Evolutionary conservation across 1,140 invertebrate genomes (phyloP), one percentile per base, ranked within the genome.

Genomic region (Tachypleus tridentatus): DNA sequence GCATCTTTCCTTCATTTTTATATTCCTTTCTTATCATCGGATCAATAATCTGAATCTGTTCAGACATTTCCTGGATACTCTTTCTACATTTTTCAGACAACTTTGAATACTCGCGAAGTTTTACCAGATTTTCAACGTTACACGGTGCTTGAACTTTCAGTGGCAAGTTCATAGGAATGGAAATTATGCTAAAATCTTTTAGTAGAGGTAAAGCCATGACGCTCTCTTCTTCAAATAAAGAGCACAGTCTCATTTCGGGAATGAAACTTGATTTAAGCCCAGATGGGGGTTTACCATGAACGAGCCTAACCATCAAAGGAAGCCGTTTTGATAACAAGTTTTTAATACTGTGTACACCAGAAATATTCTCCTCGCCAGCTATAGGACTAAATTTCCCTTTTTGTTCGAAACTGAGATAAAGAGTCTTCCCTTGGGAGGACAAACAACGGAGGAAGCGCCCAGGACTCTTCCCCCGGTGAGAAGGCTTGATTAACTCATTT

Each of bases 331-430:
- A 85, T 52, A 95, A 77, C 61, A 97, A 81, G 73, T 91, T 92
- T 72, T 87, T 85, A 52, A 80, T 77, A 54, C 70, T 88, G 76
- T 93, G 91, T 9, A 94, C 91, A 5, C 92, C 92, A 73, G 89
- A 89, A 67, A 96, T 93, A 77, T 92, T 93, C 71, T 92, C 89
- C 76, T 91, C 89, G 73, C 88, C 85, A 51, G 92, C 92, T 47
- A 96, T 80, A 3, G 88, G 87, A 70, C 90, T 94, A 78, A 96
- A 96, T 72, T 89, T 86, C 5, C 89, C 91, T 73, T 88, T 84
- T 74, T 91, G 87, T 69, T 95, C 91, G 73, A 91, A 81, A 58
- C 85, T 85, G 61, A 96, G 77, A 70, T 90, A 84, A 4, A 96
- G 81, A 71, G 83, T 87, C 72, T 93, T 88, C 48, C 90, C 89